Conservation (phyloP, 1,140 invertebrate species). For the Caenorhabditis inopinata region DNA sequence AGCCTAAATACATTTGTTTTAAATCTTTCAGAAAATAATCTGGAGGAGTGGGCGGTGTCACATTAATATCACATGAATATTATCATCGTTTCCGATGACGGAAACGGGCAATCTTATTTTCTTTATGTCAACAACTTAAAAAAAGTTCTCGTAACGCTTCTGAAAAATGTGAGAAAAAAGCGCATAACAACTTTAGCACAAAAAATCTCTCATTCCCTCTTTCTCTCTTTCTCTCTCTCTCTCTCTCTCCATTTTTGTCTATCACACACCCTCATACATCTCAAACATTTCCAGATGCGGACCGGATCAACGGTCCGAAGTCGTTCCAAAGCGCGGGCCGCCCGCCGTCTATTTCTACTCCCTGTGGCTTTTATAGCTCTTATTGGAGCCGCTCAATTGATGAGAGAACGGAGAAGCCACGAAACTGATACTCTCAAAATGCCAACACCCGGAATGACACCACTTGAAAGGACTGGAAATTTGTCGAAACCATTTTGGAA, state of each 20-base stretch:
- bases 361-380: not conserved
- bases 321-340: not conserved
- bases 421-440: no score
- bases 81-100: no score
- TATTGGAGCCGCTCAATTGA: not conserved
- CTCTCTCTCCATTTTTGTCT: not conserved
- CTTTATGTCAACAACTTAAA: no score
- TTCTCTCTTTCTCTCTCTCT: not conserved
- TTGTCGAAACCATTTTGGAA: not conserved
- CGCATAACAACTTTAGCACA: no score
- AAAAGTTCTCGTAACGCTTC: no score
- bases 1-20: no score
- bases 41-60: no score
- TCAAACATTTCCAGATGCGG: not conserved
- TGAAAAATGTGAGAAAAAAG: no score
- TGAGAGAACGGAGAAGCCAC: not conserved
- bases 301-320: constrained; percentile 16
- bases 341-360: not conserved
- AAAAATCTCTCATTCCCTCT: no score
- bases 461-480: not conserved
- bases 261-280: not conserved
- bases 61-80: no score
- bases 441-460: not conserved
- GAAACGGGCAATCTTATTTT: no score
- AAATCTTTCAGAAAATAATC: no score